Evolutionary conservation across 1,140 invertebrate genomes (phyloP).

Genomic region (Caerostris extrusa): DNA sequence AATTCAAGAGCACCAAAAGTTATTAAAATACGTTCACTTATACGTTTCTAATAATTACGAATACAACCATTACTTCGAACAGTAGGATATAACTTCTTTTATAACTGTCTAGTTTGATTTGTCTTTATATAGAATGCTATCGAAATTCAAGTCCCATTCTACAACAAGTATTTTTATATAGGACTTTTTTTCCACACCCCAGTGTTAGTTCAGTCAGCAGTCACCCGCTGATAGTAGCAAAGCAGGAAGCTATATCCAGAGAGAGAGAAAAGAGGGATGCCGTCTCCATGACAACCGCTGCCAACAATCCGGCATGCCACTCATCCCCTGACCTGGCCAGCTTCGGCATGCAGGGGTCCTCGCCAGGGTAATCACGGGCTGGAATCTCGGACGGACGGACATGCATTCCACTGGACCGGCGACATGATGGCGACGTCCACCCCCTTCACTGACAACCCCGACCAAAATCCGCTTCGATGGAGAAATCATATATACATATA

Average conservation of each 20-base stretch:
- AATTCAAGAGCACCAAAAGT: too few relatives aligned
- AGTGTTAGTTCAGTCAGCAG: not conserved
- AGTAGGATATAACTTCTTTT: too few relatives aligned
- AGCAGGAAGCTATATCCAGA: conserved; percentile 24
- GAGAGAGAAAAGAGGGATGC: conserved; percentile 64
- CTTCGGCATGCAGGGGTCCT: conserved; percentile 73
- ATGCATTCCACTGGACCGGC: conserved; percentile 68
- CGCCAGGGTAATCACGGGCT: conserved; percentile 74
- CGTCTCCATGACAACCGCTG: conserved; percentile 72
- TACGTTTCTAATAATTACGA: too few relatives aligned
- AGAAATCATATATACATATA: conserved; percentile 63
- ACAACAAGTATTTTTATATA: not conserved
- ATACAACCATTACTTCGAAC: too few relatives aligned
- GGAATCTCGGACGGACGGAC: conserved; percentile 73
- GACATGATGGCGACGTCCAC: conserved; percentile 66
- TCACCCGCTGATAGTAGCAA: not conserved
- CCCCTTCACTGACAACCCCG: not conserved
- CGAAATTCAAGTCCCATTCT: not conserved
- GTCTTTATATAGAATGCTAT: too few relatives aligned
- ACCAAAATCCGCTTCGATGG: conserved; percentile 65
- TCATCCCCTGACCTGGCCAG: conserved; percentile 74
- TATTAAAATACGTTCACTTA: too few relatives aligned
- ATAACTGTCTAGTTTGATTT: too few relatives aligned
- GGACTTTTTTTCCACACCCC: not conserved
- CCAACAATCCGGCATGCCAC: conserved; percentile 75